Conservation (phyloP, 2,888 invertebrate species). For the Norana najaformis region DNA sequence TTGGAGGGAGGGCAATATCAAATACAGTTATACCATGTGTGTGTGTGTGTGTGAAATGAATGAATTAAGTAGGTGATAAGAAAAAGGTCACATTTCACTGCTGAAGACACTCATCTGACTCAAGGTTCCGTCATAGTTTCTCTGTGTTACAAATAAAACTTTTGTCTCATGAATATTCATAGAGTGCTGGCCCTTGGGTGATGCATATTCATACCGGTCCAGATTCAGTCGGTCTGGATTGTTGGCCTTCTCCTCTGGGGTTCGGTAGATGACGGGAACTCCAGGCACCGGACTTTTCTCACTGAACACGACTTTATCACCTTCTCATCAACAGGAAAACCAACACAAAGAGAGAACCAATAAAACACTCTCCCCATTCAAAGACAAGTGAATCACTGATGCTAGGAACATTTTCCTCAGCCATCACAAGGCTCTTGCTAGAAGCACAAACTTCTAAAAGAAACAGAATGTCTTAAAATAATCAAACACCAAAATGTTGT, state of each 20-base stretch:
- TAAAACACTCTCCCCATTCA: not conserved
- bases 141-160: not conserved
- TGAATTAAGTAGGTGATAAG: no score
- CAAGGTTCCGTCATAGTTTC: not conserved
- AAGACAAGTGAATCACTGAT: not conserved
- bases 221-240: constrained; percentile 86
- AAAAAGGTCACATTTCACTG: not conserved
- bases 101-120: no score
- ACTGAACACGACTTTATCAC: constrained; percentile 59
- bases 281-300: constrained; percentile 59
- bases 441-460: no score
- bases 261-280: constrained; percentile 59
- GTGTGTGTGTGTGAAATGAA: no score
- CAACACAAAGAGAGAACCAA: not conserved
- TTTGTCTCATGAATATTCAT: not conserved
- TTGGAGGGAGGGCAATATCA: no score
- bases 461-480: no score
- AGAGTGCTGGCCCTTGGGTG: not conserved
- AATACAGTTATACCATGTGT: no score
- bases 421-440: no score
- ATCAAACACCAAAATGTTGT: no score
- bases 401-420: no score
- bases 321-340: constrained; percentile 45
- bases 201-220: constrained; percentile 69
- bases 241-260: constrained; percentile 75